Evolutionary conservation across 2,113 vertebrate genomes (phyloP).

Genomic region (Vombatus ursinus): DNA sequence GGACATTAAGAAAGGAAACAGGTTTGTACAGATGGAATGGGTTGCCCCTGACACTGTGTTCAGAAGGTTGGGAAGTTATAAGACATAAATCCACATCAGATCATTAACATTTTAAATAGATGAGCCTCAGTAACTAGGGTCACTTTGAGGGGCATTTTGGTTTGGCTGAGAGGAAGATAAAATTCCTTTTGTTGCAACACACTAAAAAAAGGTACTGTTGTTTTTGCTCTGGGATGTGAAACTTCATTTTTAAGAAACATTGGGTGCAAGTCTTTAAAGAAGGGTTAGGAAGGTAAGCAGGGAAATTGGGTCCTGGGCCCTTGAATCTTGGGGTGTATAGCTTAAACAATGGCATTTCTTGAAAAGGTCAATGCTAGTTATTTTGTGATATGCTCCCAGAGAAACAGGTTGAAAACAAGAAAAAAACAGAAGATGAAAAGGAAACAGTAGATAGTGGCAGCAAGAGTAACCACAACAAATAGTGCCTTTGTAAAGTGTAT

Average conservation of each 20-base stretch:
- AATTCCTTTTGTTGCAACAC: background rate
- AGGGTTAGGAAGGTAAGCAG: slow-evolving; percentile 13
- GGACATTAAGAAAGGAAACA: background rate
- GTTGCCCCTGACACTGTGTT: slow-evolving; percentile 4
- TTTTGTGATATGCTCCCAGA: slow-evolving; percentile 17
- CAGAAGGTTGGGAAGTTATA: background rate
- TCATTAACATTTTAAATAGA: background rate
- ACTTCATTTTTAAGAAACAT: background rate
- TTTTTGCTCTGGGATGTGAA: background rate
- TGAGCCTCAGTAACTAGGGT: background rate
- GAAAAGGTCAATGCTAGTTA: background rate
- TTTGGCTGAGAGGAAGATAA: slow-evolving; percentile 45
- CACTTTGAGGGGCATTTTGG: background rate
- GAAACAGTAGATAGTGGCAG: background rate
- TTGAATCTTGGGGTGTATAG: background rate
- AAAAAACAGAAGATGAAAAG: background rate
- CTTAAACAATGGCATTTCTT: background rate
- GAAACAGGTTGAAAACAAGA: background rate
- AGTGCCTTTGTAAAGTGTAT: background rate
- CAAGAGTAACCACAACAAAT: background rate
- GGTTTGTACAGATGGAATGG: accelerated
- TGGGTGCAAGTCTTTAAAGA: background rate
- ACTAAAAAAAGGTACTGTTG: background rate
- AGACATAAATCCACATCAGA: background rate
- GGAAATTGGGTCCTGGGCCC: background rate